phyloP scores from a whole-genome alignment of 2,113 vertebrate species.

The Plestiodon gilberti region DNA sequence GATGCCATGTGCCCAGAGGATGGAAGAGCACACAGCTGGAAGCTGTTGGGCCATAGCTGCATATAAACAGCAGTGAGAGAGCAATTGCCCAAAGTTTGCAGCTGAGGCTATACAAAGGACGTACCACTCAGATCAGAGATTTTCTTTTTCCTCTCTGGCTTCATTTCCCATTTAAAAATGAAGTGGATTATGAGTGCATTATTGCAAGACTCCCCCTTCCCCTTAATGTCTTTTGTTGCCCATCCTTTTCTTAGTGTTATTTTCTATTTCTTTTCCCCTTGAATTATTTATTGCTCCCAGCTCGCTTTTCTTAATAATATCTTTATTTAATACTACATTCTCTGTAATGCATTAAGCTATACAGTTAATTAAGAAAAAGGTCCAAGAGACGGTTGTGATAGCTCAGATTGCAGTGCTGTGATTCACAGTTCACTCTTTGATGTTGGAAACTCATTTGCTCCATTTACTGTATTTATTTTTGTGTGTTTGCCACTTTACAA shows the following conservation, averaged over 20 bases:
- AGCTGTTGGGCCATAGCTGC: conserved; percentile 1
- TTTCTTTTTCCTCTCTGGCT: neutral
- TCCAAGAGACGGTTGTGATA: neutral
- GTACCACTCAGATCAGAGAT: neutral
- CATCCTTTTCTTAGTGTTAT: neutral
- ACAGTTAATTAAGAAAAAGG: neutral
- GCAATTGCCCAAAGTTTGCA: neutral
- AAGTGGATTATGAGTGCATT: neutral
- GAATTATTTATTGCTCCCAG: neutral
- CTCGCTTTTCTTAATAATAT: neutral
- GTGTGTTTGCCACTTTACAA: neutral
- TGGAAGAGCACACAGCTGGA: conserved; percentile 28
- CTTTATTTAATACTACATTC: neutral
- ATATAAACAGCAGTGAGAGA: conserved; percentile 56
- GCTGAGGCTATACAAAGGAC: neutral
- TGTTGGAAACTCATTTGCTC: neutral
- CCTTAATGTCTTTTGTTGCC: neutral
- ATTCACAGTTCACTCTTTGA: neutral
- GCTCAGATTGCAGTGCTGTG: neutral
- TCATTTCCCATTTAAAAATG: neutral
- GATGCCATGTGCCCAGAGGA: neutral
- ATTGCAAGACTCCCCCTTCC: neutral
- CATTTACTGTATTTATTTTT: neutral
- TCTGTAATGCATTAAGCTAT: neutral
- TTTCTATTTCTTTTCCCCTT: neutral